These are phyloP conservation scores for Tupaia tana DNA, from an alignment of 2,113 vertebrate species.

Conservation along the genomic window DNA sequence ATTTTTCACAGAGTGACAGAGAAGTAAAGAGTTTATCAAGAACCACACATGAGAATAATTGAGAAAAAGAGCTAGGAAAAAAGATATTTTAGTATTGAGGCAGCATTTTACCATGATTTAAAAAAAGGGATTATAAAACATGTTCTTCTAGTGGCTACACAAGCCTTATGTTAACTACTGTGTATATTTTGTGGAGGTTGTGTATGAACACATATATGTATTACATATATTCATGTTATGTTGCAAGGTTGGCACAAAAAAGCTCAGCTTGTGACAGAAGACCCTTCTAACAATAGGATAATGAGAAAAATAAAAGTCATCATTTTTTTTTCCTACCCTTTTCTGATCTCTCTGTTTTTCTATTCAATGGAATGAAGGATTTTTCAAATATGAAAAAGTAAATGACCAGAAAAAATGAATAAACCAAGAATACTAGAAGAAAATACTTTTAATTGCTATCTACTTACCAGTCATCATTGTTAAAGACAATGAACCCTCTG, in stretches of 20 bases:
- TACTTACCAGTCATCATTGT: constrained; percentile 93
- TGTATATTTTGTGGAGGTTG: neutral
- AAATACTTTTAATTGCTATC: neutral
- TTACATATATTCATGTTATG: neutral
- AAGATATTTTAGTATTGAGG: neutral
- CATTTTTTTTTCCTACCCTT: neutral
- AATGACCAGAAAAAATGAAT: neutral
- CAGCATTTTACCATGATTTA: neutral
- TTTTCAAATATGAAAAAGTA: neutral
- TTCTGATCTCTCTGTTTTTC: neutral
- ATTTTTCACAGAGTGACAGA: neutral
- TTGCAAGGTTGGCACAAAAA: neutral
- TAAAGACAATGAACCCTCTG: constrained; percentile 93
- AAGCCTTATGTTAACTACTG: neutral
- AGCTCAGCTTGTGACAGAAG: neutral
- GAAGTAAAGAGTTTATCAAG: neutral
- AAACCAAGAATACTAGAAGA: neutral
- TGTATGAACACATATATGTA: neutral
- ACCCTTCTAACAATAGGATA: neutral
- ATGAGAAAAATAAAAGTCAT: neutral
- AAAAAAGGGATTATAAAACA: too few relatives aligned
- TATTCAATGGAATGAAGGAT: neutral
- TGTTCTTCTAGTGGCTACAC: neutral
- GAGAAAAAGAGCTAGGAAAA: neutral
- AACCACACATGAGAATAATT: rapidly evolving